Conservation (phyloP, 2,113 vertebrate genomes). For the Pteruthius melanotis region DNA sequence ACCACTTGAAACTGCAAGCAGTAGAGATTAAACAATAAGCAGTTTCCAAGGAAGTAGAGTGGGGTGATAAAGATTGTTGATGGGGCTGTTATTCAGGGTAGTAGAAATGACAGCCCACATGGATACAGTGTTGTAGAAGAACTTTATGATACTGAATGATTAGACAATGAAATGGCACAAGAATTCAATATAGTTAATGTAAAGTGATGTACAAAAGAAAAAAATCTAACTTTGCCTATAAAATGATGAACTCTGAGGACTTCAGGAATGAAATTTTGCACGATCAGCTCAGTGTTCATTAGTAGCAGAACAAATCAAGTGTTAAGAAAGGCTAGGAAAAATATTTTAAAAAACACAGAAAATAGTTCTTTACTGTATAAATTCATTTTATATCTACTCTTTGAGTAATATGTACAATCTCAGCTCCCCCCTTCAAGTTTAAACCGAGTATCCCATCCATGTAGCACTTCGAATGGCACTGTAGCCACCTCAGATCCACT, state of each 20-base stretch:
- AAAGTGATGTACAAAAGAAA: neutral
- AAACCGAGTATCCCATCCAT: neutral
- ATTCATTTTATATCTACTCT: neutral
- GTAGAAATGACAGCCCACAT: slow-evolving; percentile 12
- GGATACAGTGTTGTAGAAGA: neutral
- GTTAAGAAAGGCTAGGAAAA: neutral
- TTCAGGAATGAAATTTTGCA: neutral
- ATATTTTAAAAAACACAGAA: neutral
- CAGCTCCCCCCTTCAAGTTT: neutral
- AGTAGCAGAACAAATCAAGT: neutral
- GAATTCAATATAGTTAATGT: neutral
- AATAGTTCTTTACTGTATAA: neutral
- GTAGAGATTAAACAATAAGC: slow-evolving; percentile 42
- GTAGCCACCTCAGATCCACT: neutral
- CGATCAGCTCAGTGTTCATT: neutral
- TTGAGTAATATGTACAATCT: neutral
- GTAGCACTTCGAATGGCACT: neutral
- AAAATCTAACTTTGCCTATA: neutral
- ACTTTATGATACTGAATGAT: neutral
- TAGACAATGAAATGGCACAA: neutral
- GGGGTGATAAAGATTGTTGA: slow-evolving; percentile 10
- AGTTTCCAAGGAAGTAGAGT: neutral
- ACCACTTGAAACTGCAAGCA: neutral
- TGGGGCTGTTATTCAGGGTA: slow-evolving; percentile 19
- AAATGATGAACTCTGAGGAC: neutral